phyloP scores from a whole-genome alignment of 2,888 invertebrate genomes.

The Heliothis peltigera region DNA sequence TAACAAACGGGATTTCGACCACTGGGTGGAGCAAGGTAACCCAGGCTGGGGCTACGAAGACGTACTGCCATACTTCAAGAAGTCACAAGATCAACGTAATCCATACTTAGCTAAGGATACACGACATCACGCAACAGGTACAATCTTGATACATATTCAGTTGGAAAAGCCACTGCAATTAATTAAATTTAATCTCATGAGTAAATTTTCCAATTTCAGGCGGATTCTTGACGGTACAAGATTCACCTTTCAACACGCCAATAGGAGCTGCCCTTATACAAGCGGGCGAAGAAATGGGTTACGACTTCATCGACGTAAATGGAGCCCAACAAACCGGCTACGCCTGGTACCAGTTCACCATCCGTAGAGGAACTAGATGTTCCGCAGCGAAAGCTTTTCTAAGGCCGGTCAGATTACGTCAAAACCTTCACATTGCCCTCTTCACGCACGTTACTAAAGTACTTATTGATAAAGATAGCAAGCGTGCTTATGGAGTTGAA shows the following conservation, averaged over 20 bases:
- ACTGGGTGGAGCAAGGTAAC: slow-evolving; percentile 96
- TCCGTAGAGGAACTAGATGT: slow-evolving; percentile 95
- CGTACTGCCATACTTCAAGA: slow-evolving; percentile 95
- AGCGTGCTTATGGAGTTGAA: slow-evolving; percentile 94
- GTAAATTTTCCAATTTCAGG: slow-evolving; percentile 83
- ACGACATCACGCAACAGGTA: slow-evolving; percentile 93
- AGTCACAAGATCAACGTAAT: slow-evolving; percentile 96
- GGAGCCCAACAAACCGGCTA: slow-evolving; percentile 96
- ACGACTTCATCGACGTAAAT: slow-evolving; percentile 95
- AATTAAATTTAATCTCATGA: neutral
- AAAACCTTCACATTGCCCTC: slow-evolving; percentile 95
- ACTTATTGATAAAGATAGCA: slow-evolving; percentile 92
- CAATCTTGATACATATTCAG: neutral
- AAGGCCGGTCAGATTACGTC: slow-evolving; percentile 93
- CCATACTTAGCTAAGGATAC: slow-evolving; percentile 95
- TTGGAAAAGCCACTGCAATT: neutral
- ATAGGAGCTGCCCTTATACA: slow-evolving; percentile 95
- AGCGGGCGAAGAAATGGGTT: slow-evolving; percentile 98
- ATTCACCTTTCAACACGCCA: slow-evolving; percentile 94
- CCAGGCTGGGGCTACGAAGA: slow-evolving; percentile 96
- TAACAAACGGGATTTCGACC: slow-evolving; percentile 95
- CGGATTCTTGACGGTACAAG: slow-evolving; percentile 94
- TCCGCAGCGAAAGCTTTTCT: slow-evolving; percentile 96
- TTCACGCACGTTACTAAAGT: slow-evolving; percentile 95
- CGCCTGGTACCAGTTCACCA: slow-evolving; percentile 96